Conservation (phyloP, 2,113 vertebrate species). For the Seriola dumerili region DNA sequence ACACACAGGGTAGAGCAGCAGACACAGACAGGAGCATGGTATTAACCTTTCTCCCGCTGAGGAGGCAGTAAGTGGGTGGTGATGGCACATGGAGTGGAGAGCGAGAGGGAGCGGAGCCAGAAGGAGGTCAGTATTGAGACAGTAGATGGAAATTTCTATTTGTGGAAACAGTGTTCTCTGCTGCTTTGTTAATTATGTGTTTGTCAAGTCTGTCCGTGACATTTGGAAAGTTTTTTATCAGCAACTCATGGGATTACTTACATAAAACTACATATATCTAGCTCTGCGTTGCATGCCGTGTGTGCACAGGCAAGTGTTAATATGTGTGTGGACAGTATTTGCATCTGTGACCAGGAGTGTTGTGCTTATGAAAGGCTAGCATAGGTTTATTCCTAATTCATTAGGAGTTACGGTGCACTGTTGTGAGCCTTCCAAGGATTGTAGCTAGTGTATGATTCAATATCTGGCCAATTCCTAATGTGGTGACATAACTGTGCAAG, state of each 20-base stretch:
- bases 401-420: not conserved
- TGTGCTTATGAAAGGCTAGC: slow-evolving; percentile 6
- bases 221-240: slow-evolving; percentile 48
- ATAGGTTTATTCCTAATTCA: slow-evolving; percentile 22
- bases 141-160: slow-evolving; percentile 64
- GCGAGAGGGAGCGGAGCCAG: slow-evolving; percentile 54
- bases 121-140: slow-evolving; percentile 66
- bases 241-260: slow-evolving; percentile 23
- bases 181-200: slow-evolving; percentile 61
- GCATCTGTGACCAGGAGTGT: not conserved
- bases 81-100: slow-evolving; percentile 70
- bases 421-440: slow-evolving; percentile 13
- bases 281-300: not conserved
- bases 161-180: slow-evolving; percentile 54
- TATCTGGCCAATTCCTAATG: slow-evolving; percentile 40
- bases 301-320: not conserved
- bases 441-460: slow-evolving; percentile 31
- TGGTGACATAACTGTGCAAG: slow-evolving; percentile 36
- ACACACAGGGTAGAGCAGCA: slow-evolving; percentile 46
- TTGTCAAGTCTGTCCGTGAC: slow-evolving; percentile 39
- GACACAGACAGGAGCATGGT: slow-evolving; percentile 74
- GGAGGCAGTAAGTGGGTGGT: slow-evolving; percentile 80
- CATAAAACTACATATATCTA: not conserved
- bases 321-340: not conserved
- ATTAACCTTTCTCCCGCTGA: slow-evolving; percentile 84